Base-by-base conservation (phyloP, 2,113 vertebrate genomes). In the Xiphophorus maculatus region DNA sequence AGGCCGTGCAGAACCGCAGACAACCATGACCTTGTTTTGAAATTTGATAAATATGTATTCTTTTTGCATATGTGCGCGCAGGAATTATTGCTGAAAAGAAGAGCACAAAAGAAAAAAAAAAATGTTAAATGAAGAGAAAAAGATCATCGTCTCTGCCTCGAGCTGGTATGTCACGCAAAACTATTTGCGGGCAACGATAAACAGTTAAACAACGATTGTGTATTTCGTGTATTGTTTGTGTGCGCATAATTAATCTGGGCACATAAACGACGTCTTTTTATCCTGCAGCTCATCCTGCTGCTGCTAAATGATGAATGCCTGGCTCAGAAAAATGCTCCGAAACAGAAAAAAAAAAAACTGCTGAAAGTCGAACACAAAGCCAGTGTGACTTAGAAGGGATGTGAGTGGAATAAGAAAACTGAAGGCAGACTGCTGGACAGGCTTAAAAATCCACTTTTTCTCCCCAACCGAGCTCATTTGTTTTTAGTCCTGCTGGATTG, bases 131-230 rank as follows among this genome's bases (percentile, higher is more conserved):
- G 4, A 62, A 78, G 83, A 73, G 75, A 88, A 84, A 80, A 4
- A 42, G 51, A 83, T 73, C 58, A 69, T 83, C 35, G 44, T 66
- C 69, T 81, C 74, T 79, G 67, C 51, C 48, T 51, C 84, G 79
- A 87, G 88, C 82, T 84, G 66, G 82, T 83, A 88, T 89, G 28
- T 84, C 71, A 84, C 86, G 66, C 83, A 79, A 30, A 76, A 87
- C 76, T 71, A 12, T 74, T 80, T 77, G 35, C 58, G 81, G 81
- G 32, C 62, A 74, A 35, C 42, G 63, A 60, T 83, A 63, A 74
- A 79, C 11, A 72, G 80, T 88, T 70, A 29, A 42, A 80, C 77
- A 80, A 80, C 51, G 63, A 81, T 84, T 74, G 81, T 71, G 73
- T 69, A 89, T 86, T 64, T 68, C 72, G 28, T 28, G 28, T 30